Conservation (phyloP, 2,797 vertebrate species). For the Tokudaia tokunoshimensis region DNA sequence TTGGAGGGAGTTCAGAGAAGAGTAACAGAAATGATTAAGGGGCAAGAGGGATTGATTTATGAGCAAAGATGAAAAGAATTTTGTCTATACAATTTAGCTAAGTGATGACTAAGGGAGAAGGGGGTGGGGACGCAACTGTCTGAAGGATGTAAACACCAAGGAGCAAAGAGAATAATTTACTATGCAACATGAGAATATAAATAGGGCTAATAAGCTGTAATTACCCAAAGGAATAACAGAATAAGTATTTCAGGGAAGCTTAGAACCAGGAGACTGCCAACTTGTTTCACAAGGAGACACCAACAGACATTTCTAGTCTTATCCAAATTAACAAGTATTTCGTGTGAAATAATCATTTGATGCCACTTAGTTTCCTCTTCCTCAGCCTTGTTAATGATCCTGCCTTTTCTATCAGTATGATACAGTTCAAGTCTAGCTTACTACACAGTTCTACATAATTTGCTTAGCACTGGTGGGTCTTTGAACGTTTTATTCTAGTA, state of each 20-base stretch:
- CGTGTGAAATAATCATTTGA: slow-evolving; percentile 54
- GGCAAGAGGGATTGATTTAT: slow-evolving; percentile 82
- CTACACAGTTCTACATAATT: slow-evolving; percentile 49
- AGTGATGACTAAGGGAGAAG: slow-evolving; percentile 80
- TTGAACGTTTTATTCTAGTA: slow-evolving; percentile 55
- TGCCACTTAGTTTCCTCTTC: background rate
- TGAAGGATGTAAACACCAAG: slow-evolving; percentile 78
- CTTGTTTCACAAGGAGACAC: slow-evolving; percentile 74
- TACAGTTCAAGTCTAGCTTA: slow-evolving; percentile 57
- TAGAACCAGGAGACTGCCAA: slow-evolving; percentile 62
- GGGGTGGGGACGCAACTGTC: slow-evolving; percentile 72
- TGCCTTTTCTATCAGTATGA: slow-evolving; percentile 40
- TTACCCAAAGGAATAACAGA: slow-evolving; percentile 78
- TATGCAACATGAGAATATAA: slow-evolving; percentile 81
- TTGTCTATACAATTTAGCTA: slow-evolving; percentile 80
- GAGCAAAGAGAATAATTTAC: slow-evolving; percentile 79
- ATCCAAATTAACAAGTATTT: slow-evolving; percentile 66
- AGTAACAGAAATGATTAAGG: slow-evolving; percentile 80
- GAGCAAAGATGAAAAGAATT: slow-evolving; percentile 83
- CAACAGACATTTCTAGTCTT: slow-evolving; percentile 54
- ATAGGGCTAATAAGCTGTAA: slow-evolving; percentile 81
- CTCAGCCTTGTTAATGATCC: background rate
- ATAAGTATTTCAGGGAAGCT: slow-evolving; percentile 77
- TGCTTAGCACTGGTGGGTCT: slow-evolving; percentile 32
- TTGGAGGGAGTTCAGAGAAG: slow-evolving; percentile 84